Base-by-base conservation (phyloP, 2,113 vertebrate species). In the Murina feae region DNA sequence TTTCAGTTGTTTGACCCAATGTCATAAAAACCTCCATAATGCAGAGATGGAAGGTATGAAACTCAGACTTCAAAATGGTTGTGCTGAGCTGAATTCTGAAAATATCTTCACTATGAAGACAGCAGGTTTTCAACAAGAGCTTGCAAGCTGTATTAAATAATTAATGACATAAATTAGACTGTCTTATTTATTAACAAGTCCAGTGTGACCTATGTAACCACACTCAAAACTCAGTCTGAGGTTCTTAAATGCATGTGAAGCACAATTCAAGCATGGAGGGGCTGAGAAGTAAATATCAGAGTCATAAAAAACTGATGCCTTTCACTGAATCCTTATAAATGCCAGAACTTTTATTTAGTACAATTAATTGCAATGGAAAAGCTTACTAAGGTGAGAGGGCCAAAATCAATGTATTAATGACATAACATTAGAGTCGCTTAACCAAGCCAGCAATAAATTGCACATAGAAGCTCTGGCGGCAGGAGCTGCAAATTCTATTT, bases 141-240 rank as follows among this genome's bases (percentile, higher is more conserved):
- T 97, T 96, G 96, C 85, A 96, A 97, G 92, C 75, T 95, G 93
- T 93, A 68, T 92, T 98, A 97, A 98, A 98, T 98, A 98, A 98
- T 98, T 98, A 96, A 98, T 91, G 96, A 93, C 96, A 93, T 97
- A 98, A 98, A 98, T 98, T 97, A 98, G 95, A 97, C 85, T 69
- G 87, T 79, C 94, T 97, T 97, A 96, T 97, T 98, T 98, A 98
- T 98, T 98, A 98, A 97, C 96, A 97, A 96, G 97, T 97, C 97
- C 88, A 76, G 83, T 97, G 96, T 98, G 95, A 95, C 97, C 98
- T 98, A 96, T 95, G 85, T 96, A 98, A 97, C 87, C 89, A 93
- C 95, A 97, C 94, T 96, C 95, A 91, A 97, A 96, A 98, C 96
- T 96, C 97, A 97, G 86, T 96, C 94, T 96, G 96, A 90, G 95